Conservation (phyloP, 2,888 invertebrate genomes). For the Drosophila greeni region DNA sequence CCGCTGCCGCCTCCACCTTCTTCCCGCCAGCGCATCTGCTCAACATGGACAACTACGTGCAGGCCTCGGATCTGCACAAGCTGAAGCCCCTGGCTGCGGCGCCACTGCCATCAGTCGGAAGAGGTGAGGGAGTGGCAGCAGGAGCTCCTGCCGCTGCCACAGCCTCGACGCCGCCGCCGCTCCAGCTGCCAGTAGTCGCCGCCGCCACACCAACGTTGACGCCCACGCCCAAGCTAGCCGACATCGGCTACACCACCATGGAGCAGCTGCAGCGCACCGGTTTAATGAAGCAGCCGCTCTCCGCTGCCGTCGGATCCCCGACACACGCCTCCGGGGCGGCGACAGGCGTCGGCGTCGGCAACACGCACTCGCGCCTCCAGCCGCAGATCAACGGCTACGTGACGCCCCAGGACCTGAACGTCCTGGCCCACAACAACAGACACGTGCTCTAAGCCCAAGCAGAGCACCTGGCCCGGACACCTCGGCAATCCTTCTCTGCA, state of each 20-base stretch:
- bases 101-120: constrained; percentile 15
- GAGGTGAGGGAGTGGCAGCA: constrained; percentile 1
- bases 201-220: neutral
- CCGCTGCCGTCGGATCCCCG: constrained; percentile 9
- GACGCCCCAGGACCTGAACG: constrained; percentile 72
- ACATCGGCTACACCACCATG: constrained; percentile 64
- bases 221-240: constrained; percentile 18
- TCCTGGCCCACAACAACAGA: constrained; percentile 69
- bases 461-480: constrained; percentile 5
- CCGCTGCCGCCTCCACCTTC: constrained; percentile 10
- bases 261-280: constrained; percentile 58
- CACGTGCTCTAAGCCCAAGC: constrained; percentile 50
- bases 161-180: constrained; percentile 1
- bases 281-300: constrained; percentile 45
- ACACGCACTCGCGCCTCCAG: constrained; percentile 22
- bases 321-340: constrained; percentile 8
- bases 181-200: constrained; percentile 6
- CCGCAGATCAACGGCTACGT: constrained; percentile 71
- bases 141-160: neutral
- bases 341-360: neutral
- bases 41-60: constrained; percentile 55
- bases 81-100: constrained; percentile 39
- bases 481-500: constrained; percentile 1
- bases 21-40: constrained; percentile 44
- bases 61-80: constrained; percentile 56